Percentiles rank a stretch among this genome's conserved stretches.
These are phyloP conservation scores for Trilocha varians DNA, from an alignment of 2,888 invertebrate species.

Conservation along the genomic window DNA sequence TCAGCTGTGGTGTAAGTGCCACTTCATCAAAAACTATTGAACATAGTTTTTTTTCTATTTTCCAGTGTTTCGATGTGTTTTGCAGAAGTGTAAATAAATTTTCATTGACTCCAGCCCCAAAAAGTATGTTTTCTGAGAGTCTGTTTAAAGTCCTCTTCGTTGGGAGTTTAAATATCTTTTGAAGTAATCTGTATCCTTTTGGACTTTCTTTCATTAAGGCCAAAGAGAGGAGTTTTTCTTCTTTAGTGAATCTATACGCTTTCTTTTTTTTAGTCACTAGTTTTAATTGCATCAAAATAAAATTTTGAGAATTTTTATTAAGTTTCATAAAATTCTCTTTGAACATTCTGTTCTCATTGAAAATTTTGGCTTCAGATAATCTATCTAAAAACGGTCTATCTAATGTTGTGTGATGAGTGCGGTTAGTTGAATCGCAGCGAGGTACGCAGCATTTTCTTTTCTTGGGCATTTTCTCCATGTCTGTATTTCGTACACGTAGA, in stretches of 20 bases:
- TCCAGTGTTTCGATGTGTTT: neutral
- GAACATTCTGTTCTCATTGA: neutral
- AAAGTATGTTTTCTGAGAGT: neutral
- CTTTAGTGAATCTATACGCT: conserved; percentile 2
- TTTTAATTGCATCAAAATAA: conserved; percentile 9
- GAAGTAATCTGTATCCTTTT: too few species aligned
- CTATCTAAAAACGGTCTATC: neutral
- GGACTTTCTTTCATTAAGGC: conserved; percentile 7
- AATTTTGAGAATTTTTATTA: conserved; percentile 1
- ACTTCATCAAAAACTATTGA: conserved; percentile 19
- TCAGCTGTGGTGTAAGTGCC: conserved; percentile 11
- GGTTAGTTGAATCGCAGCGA: too few species aligned
- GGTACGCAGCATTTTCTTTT: too few species aligned
- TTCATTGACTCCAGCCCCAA: conserved; percentile 2
- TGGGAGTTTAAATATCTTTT: conserved; percentile 7
- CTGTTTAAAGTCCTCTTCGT: conserved; percentile 6
- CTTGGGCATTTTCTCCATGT: too few species aligned
- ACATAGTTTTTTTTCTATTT: conserved; percentile 12
- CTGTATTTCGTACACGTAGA: too few species aligned
- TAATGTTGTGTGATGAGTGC: too few species aligned
- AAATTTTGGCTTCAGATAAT: neutral
- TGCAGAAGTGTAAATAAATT: neutral
- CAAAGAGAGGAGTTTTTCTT: conserved; percentile 6
- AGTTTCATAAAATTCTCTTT: neutral
- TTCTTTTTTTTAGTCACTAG: conserved; percentile 3